Base-by-base conservation (phyloP, 1,140 invertebrate genomes). In the Leptinotarsa texana region DNA sequence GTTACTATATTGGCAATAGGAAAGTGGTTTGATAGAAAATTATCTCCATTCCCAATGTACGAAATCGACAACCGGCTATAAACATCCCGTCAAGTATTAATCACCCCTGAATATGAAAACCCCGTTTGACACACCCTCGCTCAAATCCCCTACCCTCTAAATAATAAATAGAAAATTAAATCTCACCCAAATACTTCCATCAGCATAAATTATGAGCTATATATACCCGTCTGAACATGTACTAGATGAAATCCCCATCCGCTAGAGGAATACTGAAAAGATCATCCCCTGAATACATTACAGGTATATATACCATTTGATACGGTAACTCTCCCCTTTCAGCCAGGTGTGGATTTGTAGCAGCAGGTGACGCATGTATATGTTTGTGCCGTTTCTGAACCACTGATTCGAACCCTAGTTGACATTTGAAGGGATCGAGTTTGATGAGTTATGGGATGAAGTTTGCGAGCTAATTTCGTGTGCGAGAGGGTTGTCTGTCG, bases 281-380 rank as follows among this genome's bases (percentile, higher is more conserved):
- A 57, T 57, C 51, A 57, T 57, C 51, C 51, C 51, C n/a, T 57
- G 51, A 57, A 57, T 57, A 57, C 51, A 57, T 57, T 57, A 57
- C 51, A 57, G 51, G 51, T 57, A 17, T 57, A 42, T 42, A 57
- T 15, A 15, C 51, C 51, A 57, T 57, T 18, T 57, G 51, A 57
- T 57, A 57, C 51, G 51, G 4, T 57, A 57, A 57, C 51, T 57
- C 51, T 57, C 51, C 51, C 51, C 51, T 57, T 57, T 57, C 51
- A 5, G 51, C 51, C 51, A 57, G 51, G 51, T 57, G 51, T 57
- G 51, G 51, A 57, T 57, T 17, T 13, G n/a, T 17, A 18, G 15
- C 15, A 18, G 51, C 51, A 57, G 51, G 51, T 57, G 51, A 57
- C 51, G 51, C 51, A 57, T 57, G 51, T 57, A 57, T n/a, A 57